Evolutionary conservation across 2,797 vertebrate species (phyloP), one percentile per base, ranked within the genome.

Genomic region (Pipistrellus pygmaeus): DNA sequence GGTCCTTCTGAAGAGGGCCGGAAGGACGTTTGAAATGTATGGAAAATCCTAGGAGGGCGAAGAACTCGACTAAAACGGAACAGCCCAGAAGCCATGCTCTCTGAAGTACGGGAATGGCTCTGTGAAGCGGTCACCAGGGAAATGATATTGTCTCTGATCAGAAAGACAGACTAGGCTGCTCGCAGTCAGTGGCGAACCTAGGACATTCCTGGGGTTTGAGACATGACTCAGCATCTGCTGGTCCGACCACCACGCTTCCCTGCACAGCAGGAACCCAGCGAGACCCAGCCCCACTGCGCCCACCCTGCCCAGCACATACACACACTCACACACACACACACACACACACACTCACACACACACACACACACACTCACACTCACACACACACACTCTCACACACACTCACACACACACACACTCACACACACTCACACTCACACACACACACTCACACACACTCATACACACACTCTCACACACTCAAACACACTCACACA

Each of bases 131-230:
- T 85, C 25, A 73, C 27, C 2, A 23, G 88, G 23, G 23, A 57
- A 9, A 71, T 41, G 10, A 11, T 27, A 35, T 77, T 85, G 44
- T 46, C 66, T 38, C 57, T 32, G 69, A 21, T 55, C 30, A 73
- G 75, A 80, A 72, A 71, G 35, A 10, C 23, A 60, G 9, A 32
- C 12, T 23, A 53, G 2, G 25, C 27, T 46, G 62, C 55, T 88
- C 68, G 35, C 25, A 48, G 84, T 68, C 76, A 44, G 21, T 12
- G 38, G 76, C 38, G 20, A 87, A 81, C 41, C 44, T 6, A 77
- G 81, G 90, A 88, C 90, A 91, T 78, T 82, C 64, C 51, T 82
- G 32, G 78, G 68, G 81, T 66, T 64, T 72, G n/a, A 88, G 71
- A 75, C 15, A 83, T 69, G 71, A 93, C 69, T 76, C 32, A 78